Evolutionary conservation across 2,888 invertebrate species (phyloP).

Genomic region (Cabera pusaria): DNA sequence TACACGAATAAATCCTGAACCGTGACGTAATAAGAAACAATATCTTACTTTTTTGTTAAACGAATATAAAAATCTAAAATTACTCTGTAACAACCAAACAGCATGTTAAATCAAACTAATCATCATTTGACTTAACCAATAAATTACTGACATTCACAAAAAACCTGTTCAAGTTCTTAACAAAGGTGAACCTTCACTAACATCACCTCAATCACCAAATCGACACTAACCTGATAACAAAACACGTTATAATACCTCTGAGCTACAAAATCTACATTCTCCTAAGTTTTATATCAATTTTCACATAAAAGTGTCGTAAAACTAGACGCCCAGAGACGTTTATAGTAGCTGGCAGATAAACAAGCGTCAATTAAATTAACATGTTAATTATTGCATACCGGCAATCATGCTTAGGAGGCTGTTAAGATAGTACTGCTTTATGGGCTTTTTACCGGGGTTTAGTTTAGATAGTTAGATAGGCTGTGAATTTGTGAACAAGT

Average conservation of each 20-base stretch:
- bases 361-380: conserved; percentile 56
- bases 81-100: too few species aligned
- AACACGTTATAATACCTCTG: conserved; percentile 22
- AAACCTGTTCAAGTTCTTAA: too few species aligned
- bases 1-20: background rate
- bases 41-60: too few species aligned
- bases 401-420: conserved; percentile 17
- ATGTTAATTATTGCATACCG: conserved; percentile 31
- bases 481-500: too few species aligned
- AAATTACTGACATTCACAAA: too few species aligned
- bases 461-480: too few species aligned
- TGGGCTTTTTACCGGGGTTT: conserved; percentile 6
- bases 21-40: too few species aligned
- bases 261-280: conserved; percentile 6
- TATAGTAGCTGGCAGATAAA: conserved; percentile 55
- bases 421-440: conserved; percentile 20
- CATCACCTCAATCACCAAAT: conserved; percentile 3
- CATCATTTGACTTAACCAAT: too few species aligned
- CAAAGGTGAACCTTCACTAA: too few species aligned
- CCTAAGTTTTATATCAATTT: conserved; percentile 20
- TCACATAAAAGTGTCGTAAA: conserved; percentile 39
- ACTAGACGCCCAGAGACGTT: conserved; percentile 37
- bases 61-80: too few species aligned
- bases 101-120: too few species aligned
- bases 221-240: conserved; percentile 24